Base-by-base conservation (phyloP, 1,140 invertebrate genomes). In the Subanguina moxae region DNA sequence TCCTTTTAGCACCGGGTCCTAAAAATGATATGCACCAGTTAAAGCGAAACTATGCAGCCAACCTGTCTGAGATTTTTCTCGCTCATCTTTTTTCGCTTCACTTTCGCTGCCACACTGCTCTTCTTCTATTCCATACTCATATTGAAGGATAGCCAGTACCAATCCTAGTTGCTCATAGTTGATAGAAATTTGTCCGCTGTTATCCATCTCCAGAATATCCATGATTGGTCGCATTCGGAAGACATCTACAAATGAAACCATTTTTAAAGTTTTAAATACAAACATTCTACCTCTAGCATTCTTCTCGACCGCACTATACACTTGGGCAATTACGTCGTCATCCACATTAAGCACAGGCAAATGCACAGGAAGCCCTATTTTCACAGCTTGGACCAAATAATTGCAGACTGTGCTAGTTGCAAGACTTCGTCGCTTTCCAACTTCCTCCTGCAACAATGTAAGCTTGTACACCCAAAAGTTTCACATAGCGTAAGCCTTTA, bases 71-170 rank as follows among this genome's bases (percentile, higher is more conserved):
- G 32, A 38, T 5, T 38, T 11, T 11, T 38, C 32, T 11, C 32
- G 3, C 11, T 38, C 32, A 38, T 38, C 32, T 38, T 38, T 38
- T 38, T 11, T 38, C 3, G 3, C 32, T 5, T 38, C 11, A 15
- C 43, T 25, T 63, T 46, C 38, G 19, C 19, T 46, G 27, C 5
- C 0, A 45, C 32, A 1, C 57, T 45, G 27, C 11, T 28, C 23
- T 65, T 23, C 57, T 30, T 45, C 57, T 5, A 72, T 64, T 46
- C 70, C 70, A 58, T 71, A 73, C 46, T 72, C 71, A 61, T 64
- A 72, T 43, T 72, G 70, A 27, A 72, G 38, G 30, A 72, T 72
- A 17, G 69, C 56, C 32, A 72, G 23, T 11, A 73, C 62, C 21
- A 73, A 48, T 46, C 45, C 46, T 42, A 72, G 23, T 23, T 57